Conservation (phyloP, 2,888 invertebrate genomes). For the Andricus quercusramuli region DNA sequence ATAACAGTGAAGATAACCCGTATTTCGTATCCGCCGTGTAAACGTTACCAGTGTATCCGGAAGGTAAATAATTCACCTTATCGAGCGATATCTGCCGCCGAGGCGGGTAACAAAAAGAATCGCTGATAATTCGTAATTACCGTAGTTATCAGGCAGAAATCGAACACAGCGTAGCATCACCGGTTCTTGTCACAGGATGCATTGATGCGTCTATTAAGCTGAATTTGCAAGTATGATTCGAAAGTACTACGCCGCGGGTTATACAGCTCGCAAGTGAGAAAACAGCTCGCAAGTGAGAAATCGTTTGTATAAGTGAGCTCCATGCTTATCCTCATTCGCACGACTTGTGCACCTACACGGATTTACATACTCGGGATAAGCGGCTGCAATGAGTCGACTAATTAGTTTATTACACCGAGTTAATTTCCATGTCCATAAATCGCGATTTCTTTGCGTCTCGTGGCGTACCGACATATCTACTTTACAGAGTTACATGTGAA, state of each 20-base stretch:
- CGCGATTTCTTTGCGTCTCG: conserved; percentile 51
- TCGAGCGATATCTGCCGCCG: conserved; percentile 42
- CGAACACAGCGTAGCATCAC: conserved; percentile 60
- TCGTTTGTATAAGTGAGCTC: conserved; percentile 17
- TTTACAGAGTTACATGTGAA: background rate
- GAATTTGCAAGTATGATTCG: conserved; percentile 75
- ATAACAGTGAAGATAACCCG: conserved; percentile 51
- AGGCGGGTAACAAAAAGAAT: conserved; percentile 60
- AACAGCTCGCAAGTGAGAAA: conserved; percentile 23
- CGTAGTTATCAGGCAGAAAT: conserved; percentile 63
- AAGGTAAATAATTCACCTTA: conserved; percentile 63
- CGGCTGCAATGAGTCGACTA: conserved; percentile 68
- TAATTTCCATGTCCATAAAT: conserved; percentile 71
- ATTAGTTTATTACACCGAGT: conserved; percentile 72
- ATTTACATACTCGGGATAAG: conserved; percentile 54
- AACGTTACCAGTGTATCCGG: conserved; percentile 64
- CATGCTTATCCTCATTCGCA: conserved; percentile 40
- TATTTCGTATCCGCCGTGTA: conserved; percentile 59
- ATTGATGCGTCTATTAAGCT: conserved; percentile 72
- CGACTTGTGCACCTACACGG: conserved; percentile 28
- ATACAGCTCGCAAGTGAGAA: conserved; percentile 27
- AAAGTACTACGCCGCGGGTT: conserved; percentile 51
- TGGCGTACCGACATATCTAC: background rate
- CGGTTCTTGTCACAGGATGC: conserved; percentile 70
- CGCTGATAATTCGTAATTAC: conserved; percentile 72